phyloP scores from a whole-genome alignment of 2,888 invertebrate species.

The Cosmia pyralina region DNA sequence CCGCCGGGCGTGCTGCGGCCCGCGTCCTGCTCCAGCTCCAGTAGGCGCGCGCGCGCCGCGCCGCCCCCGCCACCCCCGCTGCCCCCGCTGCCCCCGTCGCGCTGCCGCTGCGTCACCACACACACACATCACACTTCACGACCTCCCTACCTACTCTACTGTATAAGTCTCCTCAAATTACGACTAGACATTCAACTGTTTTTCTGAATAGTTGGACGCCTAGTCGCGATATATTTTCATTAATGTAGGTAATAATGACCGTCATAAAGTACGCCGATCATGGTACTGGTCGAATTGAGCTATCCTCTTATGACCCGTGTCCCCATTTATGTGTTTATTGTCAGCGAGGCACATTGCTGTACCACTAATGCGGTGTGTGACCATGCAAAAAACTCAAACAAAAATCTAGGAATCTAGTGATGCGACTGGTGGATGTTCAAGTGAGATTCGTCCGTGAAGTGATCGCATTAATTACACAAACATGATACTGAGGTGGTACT shows the following conservation, averaged over 20 bases:
- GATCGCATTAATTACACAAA: slow-evolving; percentile 61
- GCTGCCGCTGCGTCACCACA: slow-evolving; percentile 70
- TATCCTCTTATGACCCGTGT: slow-evolving; percentile 25
- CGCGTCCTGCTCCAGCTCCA: slow-evolving; percentile 88
- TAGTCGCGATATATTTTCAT: slow-evolving; percentile 4
- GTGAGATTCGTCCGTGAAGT: slow-evolving; percentile 57
- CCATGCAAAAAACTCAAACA: slow-evolving; percentile 70
- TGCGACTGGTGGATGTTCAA: slow-evolving; percentile 60
- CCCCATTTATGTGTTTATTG: slow-evolving; percentile 43
- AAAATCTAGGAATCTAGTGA: slow-evolving; percentile 59
- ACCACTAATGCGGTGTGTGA: slow-evolving; percentile 61
- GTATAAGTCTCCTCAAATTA: neutral
- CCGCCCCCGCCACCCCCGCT: slow-evolving; percentile 58
- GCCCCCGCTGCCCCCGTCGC: slow-evolving; percentile 64
- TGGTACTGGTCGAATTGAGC: slow-evolving; percentile 16
- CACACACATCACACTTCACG: slow-evolving; percentile 69
- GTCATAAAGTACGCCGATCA: slow-evolving; percentile 5
- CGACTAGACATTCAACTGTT: slow-evolving; percentile 30
- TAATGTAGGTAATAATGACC: neutral
- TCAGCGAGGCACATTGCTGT: slow-evolving; percentile 41
- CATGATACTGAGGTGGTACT: slow-evolving; percentile 59
- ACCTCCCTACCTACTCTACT: slow-evolving; percentile 33
- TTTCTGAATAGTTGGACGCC: slow-evolving; percentile 17
- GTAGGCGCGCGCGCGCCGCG: slow-evolving; percentile 84
- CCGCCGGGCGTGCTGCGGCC: slow-evolving; percentile 89